Conservation (phyloP, 2,888 invertebrate genomes). For the Palloptera scutellata region DNA sequence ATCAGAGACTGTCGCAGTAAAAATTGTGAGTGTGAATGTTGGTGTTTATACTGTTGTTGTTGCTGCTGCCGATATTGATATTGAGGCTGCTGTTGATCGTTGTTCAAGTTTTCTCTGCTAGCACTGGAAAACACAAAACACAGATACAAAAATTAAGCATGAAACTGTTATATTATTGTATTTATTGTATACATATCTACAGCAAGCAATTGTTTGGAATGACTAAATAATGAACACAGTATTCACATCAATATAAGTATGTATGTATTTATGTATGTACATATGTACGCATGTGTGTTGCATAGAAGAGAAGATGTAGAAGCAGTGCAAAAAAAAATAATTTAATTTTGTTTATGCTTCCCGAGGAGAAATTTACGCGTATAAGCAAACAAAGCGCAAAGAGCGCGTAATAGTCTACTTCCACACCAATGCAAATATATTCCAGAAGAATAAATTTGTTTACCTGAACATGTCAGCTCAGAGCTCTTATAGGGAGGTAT, state of each 20-base stretch:
- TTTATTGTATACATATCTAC: slow-evolving; percentile 18
- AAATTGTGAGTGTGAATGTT: slow-evolving; percentile 57
- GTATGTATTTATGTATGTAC: slow-evolving; percentile 4
- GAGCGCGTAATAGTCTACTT: too few species aligned
- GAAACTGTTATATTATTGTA: slow-evolving; percentile 4
- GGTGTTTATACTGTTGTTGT: slow-evolving; percentile 36
- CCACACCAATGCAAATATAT: too few species aligned
- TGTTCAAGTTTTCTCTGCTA: slow-evolving; percentile 63
- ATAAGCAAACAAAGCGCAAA: too few species aligned
- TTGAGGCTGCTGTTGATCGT: slow-evolving; percentile 49
- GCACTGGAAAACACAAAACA: slow-evolving; percentile 51
- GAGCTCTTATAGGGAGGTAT: too few species aligned
- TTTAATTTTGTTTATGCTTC: too few species aligned
- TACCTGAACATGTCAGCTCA: too few species aligned
- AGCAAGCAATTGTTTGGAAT: neutral
- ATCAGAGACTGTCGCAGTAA: slow-evolving; percentile 63
- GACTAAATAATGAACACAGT: neutral
- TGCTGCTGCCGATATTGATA: slow-evolving; percentile 44
- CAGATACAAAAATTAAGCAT: slow-evolving; percentile 34
- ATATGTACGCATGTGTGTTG: slow-evolving; percentile 19
- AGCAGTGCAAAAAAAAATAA: neutral
- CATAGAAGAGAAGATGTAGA: neutral
- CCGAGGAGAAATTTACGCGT: too few species aligned
- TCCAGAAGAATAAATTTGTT: too few species aligned
- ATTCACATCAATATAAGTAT: neutral